Evolutionary conservation across 2,797 vertebrate species (phyloP), one percentile per base, ranked within the genome.

Genomic region (Megalops cyprinoides): DNA sequence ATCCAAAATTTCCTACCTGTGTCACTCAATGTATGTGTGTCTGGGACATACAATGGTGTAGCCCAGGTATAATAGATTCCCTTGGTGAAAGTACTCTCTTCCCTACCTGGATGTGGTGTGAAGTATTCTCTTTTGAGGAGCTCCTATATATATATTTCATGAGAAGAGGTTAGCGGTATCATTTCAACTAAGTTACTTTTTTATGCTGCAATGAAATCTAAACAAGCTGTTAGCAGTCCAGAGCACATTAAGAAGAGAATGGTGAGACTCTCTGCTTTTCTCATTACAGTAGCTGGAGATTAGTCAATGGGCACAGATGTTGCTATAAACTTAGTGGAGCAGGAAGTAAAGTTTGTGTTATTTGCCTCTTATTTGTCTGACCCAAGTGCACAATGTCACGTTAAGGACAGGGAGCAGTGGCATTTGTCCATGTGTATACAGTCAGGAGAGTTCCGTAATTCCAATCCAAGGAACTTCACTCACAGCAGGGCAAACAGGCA

Each of bases 141-240:
- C 34, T 60, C n/a, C 58, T 60, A n/a, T 18, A 39, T 42, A 20
- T 69, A 20, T 69, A 37, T 69, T 69, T 69, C 37, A 7, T 39
- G 65, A 23, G 65, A 8, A 1, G 6, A 69, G 69, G 42, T 69
- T 69, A 18, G 65, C n/a, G n/a, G n/a, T n/a, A n/a, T n/a, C n/a
- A 69, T 69, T 69, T 69, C 37, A 69, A 69, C 18, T 69, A 69
- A 39, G 37, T 69, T 42, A 12, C 28, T 34, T 37, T 18, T 5
- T 31, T 37, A 67, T 18, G 7, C 37, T 42, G 65, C 6, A 15
- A 20, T 39, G 15, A 42, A 37, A 69, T 42, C 65, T 37, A 42
- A 69, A 42, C 65, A 69, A 69, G 65, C 65, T 69, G 65, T 69
- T 42, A 42, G 65, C 34, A 9, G 65, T 69, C 34, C 23, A 37